Conservation (phyloP, 2,113 vertebrate species). For the Eretmochelys imbricata region DNA sequence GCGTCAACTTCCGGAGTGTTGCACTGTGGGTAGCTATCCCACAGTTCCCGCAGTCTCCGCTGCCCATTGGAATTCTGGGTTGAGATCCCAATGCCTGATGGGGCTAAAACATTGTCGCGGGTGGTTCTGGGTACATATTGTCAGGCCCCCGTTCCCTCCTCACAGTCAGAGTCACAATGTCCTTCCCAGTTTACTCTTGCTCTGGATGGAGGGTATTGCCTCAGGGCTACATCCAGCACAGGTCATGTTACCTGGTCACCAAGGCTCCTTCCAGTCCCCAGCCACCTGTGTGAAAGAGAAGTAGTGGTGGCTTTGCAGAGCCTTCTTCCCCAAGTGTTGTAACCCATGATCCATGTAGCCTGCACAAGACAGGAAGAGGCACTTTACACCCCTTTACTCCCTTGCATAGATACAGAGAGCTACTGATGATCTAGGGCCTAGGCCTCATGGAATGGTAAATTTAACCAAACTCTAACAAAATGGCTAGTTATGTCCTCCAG, state of each 20-base stretch:
- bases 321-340: background rate
- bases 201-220: background rate
- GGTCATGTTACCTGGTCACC: background rate
- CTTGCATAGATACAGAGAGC: background rate
- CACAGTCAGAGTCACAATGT: no score
- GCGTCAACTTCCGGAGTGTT: no score
- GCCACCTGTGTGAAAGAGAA: rapidly evolving
- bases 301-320: rapidly evolving
- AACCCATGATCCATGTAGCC: background rate
- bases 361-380: background rate
- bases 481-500: background rate
- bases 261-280: background rate
- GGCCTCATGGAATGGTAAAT: background rate
- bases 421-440: background rate
- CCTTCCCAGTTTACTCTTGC: background rate
- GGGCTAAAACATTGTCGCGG: no score
- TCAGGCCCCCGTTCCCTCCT: no score
- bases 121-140: no score
- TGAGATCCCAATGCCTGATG: no score
- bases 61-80: no score
- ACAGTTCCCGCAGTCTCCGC: no score
- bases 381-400: background rate
- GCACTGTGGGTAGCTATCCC: no score
- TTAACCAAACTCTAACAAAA: background rate
- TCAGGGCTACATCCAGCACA: background rate